phyloP scores from a whole-genome alignment of 2,888 invertebrate species.

The Tetragonula carbonaria region DNA sequence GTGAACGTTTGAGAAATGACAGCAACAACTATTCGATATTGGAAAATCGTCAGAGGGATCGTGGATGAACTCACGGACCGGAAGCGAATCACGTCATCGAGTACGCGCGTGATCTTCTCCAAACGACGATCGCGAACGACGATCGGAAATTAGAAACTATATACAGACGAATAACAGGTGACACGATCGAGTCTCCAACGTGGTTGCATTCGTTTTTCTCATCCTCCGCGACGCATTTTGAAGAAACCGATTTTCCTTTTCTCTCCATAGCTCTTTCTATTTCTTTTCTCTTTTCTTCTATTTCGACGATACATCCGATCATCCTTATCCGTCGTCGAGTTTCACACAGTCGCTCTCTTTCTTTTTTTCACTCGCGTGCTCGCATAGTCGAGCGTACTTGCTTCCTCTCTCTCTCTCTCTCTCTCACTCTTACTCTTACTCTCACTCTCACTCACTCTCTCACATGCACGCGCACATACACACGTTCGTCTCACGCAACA shows the following conservation, averaged over 20 bases:
- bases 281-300: neutral
- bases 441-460: neutral
- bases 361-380: neutral
- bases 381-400: neutral
- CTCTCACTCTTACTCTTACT: neutral
- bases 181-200: too few species aligned
- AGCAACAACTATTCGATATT: neutral
- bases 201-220: too few species aligned
- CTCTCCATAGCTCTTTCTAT: too few species aligned
- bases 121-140: too few species aligned
- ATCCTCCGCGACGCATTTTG: conserved; percentile 22
- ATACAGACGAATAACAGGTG: too few species aligned
- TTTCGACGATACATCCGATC: neutral
- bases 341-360: neutral
- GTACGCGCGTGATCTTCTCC: too few species aligned
- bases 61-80: neutral
- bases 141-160: too few species aligned
- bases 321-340: neutral
- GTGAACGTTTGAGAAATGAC: neutral
- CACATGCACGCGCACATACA: neutral
- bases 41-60: neutral
- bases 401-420: neutral
- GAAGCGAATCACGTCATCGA: too few species aligned
- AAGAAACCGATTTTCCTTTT: conserved; percentile 6
- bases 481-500: neutral